A percentile compares a stretch with the other conserved stretches of the same genome.
Evolutionary conservation across 2,113 vertebrate genomes (phyloP).

Genomic region (Cynocephalus volans): DNA sequence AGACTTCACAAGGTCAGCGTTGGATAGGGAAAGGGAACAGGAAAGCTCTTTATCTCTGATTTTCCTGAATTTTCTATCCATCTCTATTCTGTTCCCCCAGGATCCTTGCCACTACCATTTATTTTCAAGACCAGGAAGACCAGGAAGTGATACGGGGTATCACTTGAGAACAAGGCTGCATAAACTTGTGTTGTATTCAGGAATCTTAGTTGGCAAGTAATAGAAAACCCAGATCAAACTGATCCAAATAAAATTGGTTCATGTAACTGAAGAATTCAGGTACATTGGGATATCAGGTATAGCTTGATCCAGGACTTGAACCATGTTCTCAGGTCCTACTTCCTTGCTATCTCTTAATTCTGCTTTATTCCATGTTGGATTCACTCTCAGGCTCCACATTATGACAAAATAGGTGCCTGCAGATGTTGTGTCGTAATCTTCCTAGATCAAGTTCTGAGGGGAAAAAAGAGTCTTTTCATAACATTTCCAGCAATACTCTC

Average conservation of each 20-base stretch:
- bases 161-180: background rate
- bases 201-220: too few relatives aligned
- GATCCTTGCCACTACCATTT: background rate
- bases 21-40: too few relatives aligned
- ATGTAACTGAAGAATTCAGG: too few relatives aligned
- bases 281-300: too few relatives aligned
- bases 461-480: background rate
- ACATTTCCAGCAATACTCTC: background rate
- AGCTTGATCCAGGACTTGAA: background rate
- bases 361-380: background rate
- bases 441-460: background rate
- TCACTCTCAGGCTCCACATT: too few relatives aligned
- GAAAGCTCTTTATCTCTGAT: background rate
- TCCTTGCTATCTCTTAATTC: background rate
- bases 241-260: too few relatives aligned
- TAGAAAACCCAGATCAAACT: too few relatives aligned
- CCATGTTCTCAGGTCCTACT: too few relatives aligned
- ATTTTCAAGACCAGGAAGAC: too few relatives aligned
- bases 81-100: background rate
- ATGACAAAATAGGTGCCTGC: too few relatives aligned
- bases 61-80: background rate
- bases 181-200: too few relatives aligned
- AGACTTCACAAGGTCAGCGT: background rate
- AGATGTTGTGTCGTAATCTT: background rate
- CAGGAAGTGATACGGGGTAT: too few relatives aligned